Base-by-base conservation (phyloP, 2,797 vertebrate species). In the Paguma larvata region DNA sequence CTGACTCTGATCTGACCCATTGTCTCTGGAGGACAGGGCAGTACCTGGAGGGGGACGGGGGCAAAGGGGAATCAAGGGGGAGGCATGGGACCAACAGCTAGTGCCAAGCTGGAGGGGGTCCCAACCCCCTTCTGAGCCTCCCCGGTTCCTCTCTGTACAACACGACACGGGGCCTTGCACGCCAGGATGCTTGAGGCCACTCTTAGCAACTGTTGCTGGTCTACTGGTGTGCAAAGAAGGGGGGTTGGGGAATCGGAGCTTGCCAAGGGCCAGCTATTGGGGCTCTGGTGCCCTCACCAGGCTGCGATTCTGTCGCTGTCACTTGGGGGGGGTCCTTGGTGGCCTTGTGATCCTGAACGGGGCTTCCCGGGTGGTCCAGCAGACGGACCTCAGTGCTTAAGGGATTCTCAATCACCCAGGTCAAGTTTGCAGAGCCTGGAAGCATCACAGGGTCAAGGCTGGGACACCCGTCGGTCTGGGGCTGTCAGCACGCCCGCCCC, bases 341-440 rank as follows among this genome's bases (percentile, higher is more conserved):
- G 72, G 87, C 67, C 82, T 56, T 79, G 34, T 72, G 78, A 65
- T 85, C 70, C 73, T 44, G 73, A 38, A 59, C 68, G 6, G 65
- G 67, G 70, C 11, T 68, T 84, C 32, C 73, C 0, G 19, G 77
- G 34, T 77, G 80, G 46, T 89, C 93, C 67, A 96, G 56, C 16
- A 79, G 73, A 53, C 12, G 68, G 83, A 93, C 73, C 25, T 94
- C 79, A 73, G 95, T 94, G 63, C n/a, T 89, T 46, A 89, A 27
- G 56, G 83, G 59, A 51, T 82, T 96, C 68, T 86, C 73, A 65
- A 3, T 83, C n/a, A 77, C 41, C 85, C 32, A 72, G 32, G 68
- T 80, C 53, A 93, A 83, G 18, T 53, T 53, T n/a, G 41, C 11
- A 3, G 95, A 89, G 8, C 56, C 77, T 94, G 63, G 73, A 89